These are phyloP conservation scores for Lasioglossum baleicum DNA, from an alignment of 1,140 invertebrate species.

Conservation along the genomic window DNA sequence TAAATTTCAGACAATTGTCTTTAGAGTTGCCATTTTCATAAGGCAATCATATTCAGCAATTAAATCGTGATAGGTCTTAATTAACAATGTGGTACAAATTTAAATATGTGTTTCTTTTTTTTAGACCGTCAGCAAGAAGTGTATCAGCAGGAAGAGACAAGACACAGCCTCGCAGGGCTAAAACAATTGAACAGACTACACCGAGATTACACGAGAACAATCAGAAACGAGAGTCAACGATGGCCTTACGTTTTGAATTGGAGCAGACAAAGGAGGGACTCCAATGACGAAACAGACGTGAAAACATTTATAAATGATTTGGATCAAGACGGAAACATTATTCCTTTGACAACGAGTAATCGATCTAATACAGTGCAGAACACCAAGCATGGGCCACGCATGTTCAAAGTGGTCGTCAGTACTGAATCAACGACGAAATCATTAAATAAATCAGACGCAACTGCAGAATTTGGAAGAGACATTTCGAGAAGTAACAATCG, in stretches of 20 bases:
- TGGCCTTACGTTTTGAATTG: slow-evolving; percentile 26
- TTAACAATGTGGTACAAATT: too few relatives aligned
- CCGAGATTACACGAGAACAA: not conserved
- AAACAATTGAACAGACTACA: not conserved
- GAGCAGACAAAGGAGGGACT: not conserved
- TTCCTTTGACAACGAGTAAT: not conserved
- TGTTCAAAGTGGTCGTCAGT: slow-evolving; percentile 39
- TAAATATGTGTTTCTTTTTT: not conserved
- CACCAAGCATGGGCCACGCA: not conserved
- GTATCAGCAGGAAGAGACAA: slow-evolving; percentile 17
- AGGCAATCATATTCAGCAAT: too few relatives aligned
- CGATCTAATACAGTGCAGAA: not conserved
- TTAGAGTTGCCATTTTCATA: too few relatives aligned
- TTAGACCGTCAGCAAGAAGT: not conserved
- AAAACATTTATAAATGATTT: not conserved
- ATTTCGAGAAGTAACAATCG: too few relatives aligned
- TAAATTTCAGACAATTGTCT: too few relatives aligned
- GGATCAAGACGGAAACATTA: not conserved
- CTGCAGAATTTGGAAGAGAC: not conserved
- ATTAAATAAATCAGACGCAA: not conserved
- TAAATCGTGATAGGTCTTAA: too few relatives aligned
- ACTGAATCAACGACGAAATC: slow-evolving; percentile 23
- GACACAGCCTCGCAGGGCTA: not conserved
- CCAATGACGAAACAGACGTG: not conserved
- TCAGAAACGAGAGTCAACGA: not conserved